phyloP scores from a whole-genome alignment of 2,888 invertebrate genomes.

The Helleia helle region DNA sequence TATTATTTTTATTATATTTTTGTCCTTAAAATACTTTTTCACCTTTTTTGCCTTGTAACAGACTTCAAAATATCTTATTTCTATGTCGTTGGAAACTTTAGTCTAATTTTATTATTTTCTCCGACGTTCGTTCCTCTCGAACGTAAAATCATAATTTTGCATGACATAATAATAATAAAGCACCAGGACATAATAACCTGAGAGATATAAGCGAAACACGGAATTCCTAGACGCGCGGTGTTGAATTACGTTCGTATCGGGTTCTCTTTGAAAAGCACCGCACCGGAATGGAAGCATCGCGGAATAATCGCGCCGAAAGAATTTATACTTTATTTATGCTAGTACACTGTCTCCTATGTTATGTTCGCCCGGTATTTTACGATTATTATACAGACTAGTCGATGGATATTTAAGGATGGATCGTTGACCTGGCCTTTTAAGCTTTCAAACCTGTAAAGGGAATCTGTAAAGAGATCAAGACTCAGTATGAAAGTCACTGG shows the following conservation, averaged over 20 bases:
- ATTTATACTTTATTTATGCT: constrained; percentile 32
- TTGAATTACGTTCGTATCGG: constrained; percentile 46
- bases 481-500: not conserved
- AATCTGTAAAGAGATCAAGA: not conserved
- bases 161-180: constrained; percentile 32
- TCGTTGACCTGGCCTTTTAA: not conserved
- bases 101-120: constrained; percentile 10
- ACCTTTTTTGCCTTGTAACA: too few species aligned
- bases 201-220: constrained; percentile 38
- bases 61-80: too few species aligned
- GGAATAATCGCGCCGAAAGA: constrained; percentile 28
- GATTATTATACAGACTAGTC: constrained; percentile 30
- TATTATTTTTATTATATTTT: too few species aligned
- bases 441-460: not conserved
- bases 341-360: constrained; percentile 30
- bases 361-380: constrained; percentile 36
- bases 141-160: constrained; percentile 27
- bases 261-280: constrained; percentile 49
- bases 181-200: constrained; percentile 31
- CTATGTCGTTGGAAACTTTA: not conserved
- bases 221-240: constrained; percentile 44
- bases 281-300: constrained; percentile 38
- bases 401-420: constrained; percentile 14
- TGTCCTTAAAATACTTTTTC: too few species aligned
- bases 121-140: constrained; percentile 9